Evolutionary conservation across 2,888 invertebrate species (phyloP).

Genomic region (Nomada fabriciana): DNA sequence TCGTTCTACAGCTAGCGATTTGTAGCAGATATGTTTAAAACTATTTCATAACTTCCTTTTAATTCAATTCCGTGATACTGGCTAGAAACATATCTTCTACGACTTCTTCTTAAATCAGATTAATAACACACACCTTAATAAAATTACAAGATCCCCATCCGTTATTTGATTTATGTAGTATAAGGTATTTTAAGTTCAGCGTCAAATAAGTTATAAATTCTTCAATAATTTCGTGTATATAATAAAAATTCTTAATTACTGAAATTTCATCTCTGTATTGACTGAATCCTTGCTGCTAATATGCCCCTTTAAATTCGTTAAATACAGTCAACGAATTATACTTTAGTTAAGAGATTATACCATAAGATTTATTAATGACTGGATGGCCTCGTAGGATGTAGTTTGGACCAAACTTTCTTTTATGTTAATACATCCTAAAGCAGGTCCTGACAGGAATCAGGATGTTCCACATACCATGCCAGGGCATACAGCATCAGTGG

Average conservation of each 20-base stretch:
- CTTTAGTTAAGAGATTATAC: slow-evolving; percentile 8
- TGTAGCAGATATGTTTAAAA: background rate
- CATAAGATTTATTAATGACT: background rate
- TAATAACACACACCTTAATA: background rate
- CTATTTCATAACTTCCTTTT: background rate
- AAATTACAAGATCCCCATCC: background rate
- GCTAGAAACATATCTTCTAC: background rate
- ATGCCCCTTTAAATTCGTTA: background rate
- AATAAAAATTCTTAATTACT: no score
- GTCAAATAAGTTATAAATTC: no score
- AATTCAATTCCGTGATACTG: background rate
- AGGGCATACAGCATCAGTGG: slow-evolving; percentile 36
- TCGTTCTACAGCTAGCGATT: slow-evolving; percentile 8
- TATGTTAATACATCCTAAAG: slow-evolving; percentile 62
- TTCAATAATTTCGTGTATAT: no score
- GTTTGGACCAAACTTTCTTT: slow-evolving; percentile 55
- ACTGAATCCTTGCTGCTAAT: no score
- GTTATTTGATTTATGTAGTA: no score
- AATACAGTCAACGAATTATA: background rate
- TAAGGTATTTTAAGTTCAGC: no score
- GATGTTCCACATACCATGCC: slow-evolving; percentile 69
- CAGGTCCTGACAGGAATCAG: slow-evolving; percentile 50
- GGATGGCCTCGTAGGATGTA: slow-evolving; percentile 28
- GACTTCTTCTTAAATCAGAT: no score
- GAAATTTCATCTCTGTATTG: no score